These are phyloP conservation scores for Phalangium opilio DNA, from an alignment of 2,888 invertebrate genomes.

Conservation along the genomic window DNA sequence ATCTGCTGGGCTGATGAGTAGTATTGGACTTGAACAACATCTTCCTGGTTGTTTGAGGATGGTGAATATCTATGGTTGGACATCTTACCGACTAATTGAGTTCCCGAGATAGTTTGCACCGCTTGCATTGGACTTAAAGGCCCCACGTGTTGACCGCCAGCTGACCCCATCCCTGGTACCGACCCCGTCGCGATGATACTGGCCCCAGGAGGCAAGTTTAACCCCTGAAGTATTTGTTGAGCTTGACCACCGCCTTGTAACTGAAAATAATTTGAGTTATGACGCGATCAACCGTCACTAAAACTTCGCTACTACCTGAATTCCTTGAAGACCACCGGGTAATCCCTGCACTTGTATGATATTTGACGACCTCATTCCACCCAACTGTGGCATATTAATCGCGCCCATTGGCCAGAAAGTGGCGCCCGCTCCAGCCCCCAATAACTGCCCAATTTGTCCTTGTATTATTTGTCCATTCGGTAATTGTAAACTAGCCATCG, in stretches of 20 bases:
- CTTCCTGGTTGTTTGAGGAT: background rate
- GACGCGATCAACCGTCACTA: too few relatives aligned
- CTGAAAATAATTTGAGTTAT: too few relatives aligned
- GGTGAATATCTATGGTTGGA: background rate
- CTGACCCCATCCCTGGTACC: conserved; percentile 34
- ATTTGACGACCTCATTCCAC: conserved; percentile 20
- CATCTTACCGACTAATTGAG: conserved; percentile 17
- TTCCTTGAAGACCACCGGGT: conserved; percentile 18
- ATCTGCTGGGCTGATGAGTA: conserved; percentile 42
- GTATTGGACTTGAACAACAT: background rate
- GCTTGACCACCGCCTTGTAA: conserved; percentile 20
- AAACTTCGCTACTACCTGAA: background rate
- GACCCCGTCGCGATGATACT: conserved; percentile 55
- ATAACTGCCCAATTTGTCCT: conserved; percentile 20
- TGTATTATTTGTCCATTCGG: conserved; percentile 22
- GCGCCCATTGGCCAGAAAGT: conserved; percentile 21
- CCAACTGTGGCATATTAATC: conserved; percentile 16
- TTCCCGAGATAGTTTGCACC: conserved; percentile 16
- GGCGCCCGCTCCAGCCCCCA: conserved; percentile 13
- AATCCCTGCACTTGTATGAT: conserved; percentile 20
- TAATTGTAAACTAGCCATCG: conserved; percentile 20
- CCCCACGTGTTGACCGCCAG: conserved; percentile 24
- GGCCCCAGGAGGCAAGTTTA: conserved; percentile 12
- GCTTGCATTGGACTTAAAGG: conserved; percentile 21
- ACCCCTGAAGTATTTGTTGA: conserved; percentile 19